Conservation (phyloP, 2,797 vertebrate genomes). For the Leuciscus waleckii region DNA sequence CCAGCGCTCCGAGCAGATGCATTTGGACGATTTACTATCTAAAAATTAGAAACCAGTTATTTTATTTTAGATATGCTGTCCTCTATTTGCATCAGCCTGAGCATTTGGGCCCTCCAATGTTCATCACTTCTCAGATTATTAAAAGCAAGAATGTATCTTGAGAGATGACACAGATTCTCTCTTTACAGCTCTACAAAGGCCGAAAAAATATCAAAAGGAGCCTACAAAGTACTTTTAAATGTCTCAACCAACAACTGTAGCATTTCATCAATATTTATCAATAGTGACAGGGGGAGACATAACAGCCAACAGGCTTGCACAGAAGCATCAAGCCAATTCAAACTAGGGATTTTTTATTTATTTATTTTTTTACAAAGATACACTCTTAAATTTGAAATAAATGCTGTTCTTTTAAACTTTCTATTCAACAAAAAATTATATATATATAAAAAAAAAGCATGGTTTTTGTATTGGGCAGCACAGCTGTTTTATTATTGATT, state of each 20-base stretch:
- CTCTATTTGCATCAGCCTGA: constrained; percentile 38
- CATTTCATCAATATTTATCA: constrained; percentile 28
- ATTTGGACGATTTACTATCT: constrained; percentile 24
- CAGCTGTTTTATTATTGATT: neutral
- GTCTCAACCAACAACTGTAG: neutral
- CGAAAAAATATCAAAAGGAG: neutral
- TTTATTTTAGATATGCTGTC: constrained; percentile 9
- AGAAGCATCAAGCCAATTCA: neutral
- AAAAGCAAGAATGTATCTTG: constrained; percentile 34
- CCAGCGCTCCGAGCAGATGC: neutral
- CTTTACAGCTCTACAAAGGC: constrained; percentile 33
- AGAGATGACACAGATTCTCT: constrained; percentile 40
- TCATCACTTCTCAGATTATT: constrained; percentile 49
- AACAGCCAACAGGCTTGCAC: constrained; percentile 14
- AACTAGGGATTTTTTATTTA: neutral
- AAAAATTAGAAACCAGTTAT: constrained; percentile 23
- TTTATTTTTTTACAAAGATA: too few species aligned
- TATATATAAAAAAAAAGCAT: too few species aligned
- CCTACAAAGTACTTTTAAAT: constrained; percentile 16
- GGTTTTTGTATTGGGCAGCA: neutral
- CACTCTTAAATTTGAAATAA: neutral
- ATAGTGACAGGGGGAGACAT: neutral
- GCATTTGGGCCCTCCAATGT: constrained; percentile 13
- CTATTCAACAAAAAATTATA: neutral
- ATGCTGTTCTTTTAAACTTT: neutral